Base-by-base conservation (phyloP, 2,113 vertebrate genomes). In the Scopus umbretta region DNA sequence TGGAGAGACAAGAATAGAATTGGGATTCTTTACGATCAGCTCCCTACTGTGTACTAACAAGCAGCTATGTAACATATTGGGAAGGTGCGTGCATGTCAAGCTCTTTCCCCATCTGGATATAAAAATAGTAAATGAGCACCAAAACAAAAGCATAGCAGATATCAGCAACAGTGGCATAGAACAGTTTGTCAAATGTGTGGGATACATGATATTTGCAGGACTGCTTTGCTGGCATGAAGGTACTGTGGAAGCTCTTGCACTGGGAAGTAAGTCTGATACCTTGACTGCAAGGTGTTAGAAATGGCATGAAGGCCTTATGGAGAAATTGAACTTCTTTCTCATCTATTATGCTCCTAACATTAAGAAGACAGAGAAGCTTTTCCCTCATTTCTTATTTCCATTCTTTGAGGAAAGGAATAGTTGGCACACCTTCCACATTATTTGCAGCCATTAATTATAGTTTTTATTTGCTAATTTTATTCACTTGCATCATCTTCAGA, bases 11-110 rank as follows among this genome's bases (percentile, higher is more conserved):
- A 56, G 68, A 93, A 83, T 36, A 94, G 76, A 86, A 63, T 2
- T 59, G 76, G 25, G 80, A 81, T 91, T 81, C 83, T 95, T 90
- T 91, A 86, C 65, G 47, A 80, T 71, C 58, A 86, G 56, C 59
- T 92, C 61, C 90, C 95, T 83, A 2, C 88, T 93, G 86, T 49
- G 82, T 93, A 79, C 75, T 96, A 93, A 96, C 86, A 94, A 84
- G 88, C 36, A 86, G 55, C 36, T 7, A 2, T 53, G 80, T 81
- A 94, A 91, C 56, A 32, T 72, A 89, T 81, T 89, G 91, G 87
- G 86, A 87, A 94, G 91, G 91, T 95, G 91, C 86, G 76, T 86
- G 56, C 45, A 55, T 87, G 93, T 89, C 50, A 88, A 92, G 65
- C 29, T 91, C 74, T 71, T 84, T 90, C 52, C 76, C 43, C 67